Evolutionary conservation across 2,888 invertebrate species (phyloP), one percentile per base, ranked within the genome.

Genomic region (Hermaeophaga mercurialis): DNA sequence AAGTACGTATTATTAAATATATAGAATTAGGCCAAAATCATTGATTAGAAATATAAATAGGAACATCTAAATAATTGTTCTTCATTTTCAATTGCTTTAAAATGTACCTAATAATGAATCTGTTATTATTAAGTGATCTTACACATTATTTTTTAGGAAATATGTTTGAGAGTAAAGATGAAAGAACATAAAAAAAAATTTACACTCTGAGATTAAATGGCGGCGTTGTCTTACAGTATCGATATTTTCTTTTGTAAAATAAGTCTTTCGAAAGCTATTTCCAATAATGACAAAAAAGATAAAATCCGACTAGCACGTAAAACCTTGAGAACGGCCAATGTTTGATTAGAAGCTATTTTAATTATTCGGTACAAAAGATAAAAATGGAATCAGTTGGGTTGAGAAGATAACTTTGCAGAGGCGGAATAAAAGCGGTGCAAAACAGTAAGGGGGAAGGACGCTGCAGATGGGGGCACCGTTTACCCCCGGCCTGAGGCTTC

Each of bases 401-500:
- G 56, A 45, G 50, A 56, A 56, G 56, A 56, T 56, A 56, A 56
- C 50, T 56, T 56, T 44, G 49, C 33, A 56, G 56, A 26, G 50
- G 49, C 19, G 55, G 48, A 58, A 58, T 58, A 44, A 59, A 59
- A 59, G 48, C 59, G 55, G 45, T 59, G 54, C 54, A 54, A 52
- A 54, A 59, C 41, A 54, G 50, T 44, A 50, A 44, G 24, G 22
- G 47, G 31, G 44, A 38, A 24, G 54, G 39, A 54, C 39, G 31
- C 46, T 26, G 12, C 22, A 24, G 19, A 53, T 18, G 44, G 46
- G 39, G 54, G 36, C 36, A 48, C 18, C 38, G 41, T 49, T 49
- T 50, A 47, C 47, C 54, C 49, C 48, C 34, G 22, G 49, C 61
- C 59, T 68, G 58, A 58, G 65, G 67, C 69, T 66, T 69, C 65